Evolutionary conservation across 1,140 invertebrate species (phyloP), one percentile per base, ranked within the genome.

Genomic region (Penaeus indicus): DNA sequence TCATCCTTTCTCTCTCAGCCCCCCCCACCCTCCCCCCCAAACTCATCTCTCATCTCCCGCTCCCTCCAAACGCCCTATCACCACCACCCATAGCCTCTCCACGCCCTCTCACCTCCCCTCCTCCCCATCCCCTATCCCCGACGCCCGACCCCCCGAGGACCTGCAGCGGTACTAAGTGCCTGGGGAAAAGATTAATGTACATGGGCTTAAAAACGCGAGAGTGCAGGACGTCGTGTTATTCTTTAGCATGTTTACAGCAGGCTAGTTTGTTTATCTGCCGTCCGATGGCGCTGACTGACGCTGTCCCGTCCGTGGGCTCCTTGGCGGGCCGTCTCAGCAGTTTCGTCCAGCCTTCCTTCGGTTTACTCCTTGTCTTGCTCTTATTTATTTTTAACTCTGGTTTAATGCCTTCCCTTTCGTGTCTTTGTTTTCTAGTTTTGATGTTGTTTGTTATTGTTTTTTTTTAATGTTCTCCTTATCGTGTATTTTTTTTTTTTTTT

Each of bases 191-290:
- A 88, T 88, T 88, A 83, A 88, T 88, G 86, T 75, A 47, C 32
- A 80, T 64, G 47, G 80, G 64, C 64, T n/a, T 38, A 62, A 72
- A 83, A 77, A 79, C 62, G 64, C 64, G 8, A 25, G 80, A 38
- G 86, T 61, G 86, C 64, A 84, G 81, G 81, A 38, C 54, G 67
- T 38, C 4, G 67, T 84, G 86, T 88, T 88, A 88, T 88, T 88
- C 86, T 63, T 84, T 27, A 25, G 27, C 47, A 83, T 88, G 86
- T 88, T 88, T 88, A 88, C 86, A 77, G 86, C 80, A 25, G 18
- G 47, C n/a, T 32, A 47, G 86, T 88, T 88, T 88, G 86, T 88
- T 88, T 88, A 88, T 84, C 47, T 83, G 19, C 67, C 67, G 80
- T 75, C 81, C 86, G 42, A 61, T 64, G 27, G 67, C 27, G 86